These are phyloP conservation scores for Ovibos moschatus DNA, from an alignment of 2,113 vertebrate species.

Conservation along the genomic window DNA sequence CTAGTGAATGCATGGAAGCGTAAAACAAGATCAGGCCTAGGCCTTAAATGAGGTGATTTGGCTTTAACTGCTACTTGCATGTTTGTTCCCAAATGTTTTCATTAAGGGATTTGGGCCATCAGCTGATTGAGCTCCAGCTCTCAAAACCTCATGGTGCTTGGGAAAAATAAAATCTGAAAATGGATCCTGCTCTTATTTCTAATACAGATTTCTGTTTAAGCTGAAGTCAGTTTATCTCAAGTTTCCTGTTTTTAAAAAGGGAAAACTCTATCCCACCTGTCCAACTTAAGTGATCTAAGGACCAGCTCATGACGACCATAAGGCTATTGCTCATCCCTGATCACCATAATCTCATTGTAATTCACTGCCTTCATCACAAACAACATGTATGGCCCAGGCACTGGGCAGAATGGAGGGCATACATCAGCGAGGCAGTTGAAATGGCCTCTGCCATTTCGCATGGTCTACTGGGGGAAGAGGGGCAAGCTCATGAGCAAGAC, in stretches of 20 bases:
- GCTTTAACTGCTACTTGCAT: background rate
- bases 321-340: background rate
- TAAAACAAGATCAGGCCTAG: background rate
- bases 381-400: background rate
- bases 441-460: background rate
- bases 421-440: background rate
- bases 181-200: background rate
- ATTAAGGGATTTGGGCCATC: background rate
- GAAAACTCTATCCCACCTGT: background rate
- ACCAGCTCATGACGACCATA: background rate
- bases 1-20: background rate
- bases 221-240: constrained; percentile 6
- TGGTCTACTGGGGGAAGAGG: background rate
- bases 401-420: background rate
- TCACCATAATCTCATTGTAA: background rate
- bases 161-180: constrained; percentile 26
- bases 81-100: background rate
- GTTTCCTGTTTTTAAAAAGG: background rate
- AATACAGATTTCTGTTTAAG: constrained; percentile 24
- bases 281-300: background rate
- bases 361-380: background rate
- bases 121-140: background rate
- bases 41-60: background rate
- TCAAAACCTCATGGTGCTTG: background rate
- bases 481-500: background rate